Base-by-base conservation (phyloP, 2,888 invertebrate species). In the Ophion ellenae region DNA sequence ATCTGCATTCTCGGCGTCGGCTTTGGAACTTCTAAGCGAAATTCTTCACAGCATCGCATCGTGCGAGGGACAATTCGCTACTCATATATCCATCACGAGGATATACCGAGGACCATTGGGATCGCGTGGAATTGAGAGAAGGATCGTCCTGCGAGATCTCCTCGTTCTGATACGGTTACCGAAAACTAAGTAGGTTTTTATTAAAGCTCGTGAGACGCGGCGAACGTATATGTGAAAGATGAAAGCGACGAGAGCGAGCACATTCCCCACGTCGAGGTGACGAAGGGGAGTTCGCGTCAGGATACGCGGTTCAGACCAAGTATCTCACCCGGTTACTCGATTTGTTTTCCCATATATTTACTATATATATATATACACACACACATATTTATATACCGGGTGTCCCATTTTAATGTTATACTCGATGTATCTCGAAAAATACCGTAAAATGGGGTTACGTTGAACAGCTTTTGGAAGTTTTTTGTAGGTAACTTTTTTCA, bases 111-210 rank as follows among this genome's bases (percentile, higher is more conserved):
- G 45, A 59, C 20, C 36, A 64, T 61, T 24, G 14, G 14, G 17
- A 53, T 14, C 14, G 53, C 53, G 53, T 14, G 17, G 14, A 53
- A 14, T 53, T 53, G 53, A 53, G 61, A 74, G 32, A 59, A 10
- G 14, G 40, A 32, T 63, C 77, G 17, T 73, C 61, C 20, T 17
- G n/a, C 24, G 71, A 66, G 63, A 64, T 32, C 59, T 53, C 71
- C n/a, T 66, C 53, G 17, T 53, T 17, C 17, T 17, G 57, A 20
- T 57, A 57, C 61, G 57, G 70, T 80, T 75, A 53, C n/a, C 32
- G 71, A 32, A 53, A 84, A 85, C 71, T 90, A 90, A 92, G 91
- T 92, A 90, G 89, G 89, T 90, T 92, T 91, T 92, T 90, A 91
- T 92, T 90, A 90, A 91, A 90, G 87, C 85, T 88, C 66, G 59